Evolutionary conservation across 2,888 invertebrate species (phyloP), one percentile per base, ranked within the genome.

Genomic region (Drosophila mercatorum): DNA sequence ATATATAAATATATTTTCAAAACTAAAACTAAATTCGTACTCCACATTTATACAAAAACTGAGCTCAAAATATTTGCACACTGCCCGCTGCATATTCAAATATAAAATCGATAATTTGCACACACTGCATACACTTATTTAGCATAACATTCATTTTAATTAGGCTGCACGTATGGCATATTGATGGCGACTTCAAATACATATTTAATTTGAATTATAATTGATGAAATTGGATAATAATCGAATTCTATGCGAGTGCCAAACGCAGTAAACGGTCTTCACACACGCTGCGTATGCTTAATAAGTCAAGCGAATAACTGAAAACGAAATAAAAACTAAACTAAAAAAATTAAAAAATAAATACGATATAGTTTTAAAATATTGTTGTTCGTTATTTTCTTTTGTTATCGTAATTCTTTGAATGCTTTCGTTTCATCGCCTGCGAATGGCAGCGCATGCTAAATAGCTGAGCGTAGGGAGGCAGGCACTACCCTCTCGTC

Each of bases 401-500:
- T 46, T 47, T 36, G 52, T n/a, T 65, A 40, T 66, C 65, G 74
- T 62, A 36, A 36, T 63, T 76, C 56, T 31, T 41, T 31, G 59
- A 62, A 44, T 72, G 80, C 67, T 69, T 76, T 72, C 53, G 56
- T 71, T 78, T 72, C 60, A 67, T 41, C 68, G 66, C 40, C 67
- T 41, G 67, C 26, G 57, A 68, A 79, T 73, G 49, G 17, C 31
- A 34, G 76, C 72, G 82, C 72, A 81, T 79, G 73, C 63, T 71
- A 79, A 88, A 70, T 65, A 68, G 72, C 55, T 40, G 11, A n/a
- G 34, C 43, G 43, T 22, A 53, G 53, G 34, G 31, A 31, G 56
- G 3, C 14, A 10, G 40, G 22, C 6, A 12, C 43, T 36, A 7
- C 28, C 44, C 5, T 17, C 22, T 3, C n/a, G 43, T 41, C 41